Conservation (phyloP, 1,140 invertebrate genomes). For the Drosophila navojoa region DNA sequence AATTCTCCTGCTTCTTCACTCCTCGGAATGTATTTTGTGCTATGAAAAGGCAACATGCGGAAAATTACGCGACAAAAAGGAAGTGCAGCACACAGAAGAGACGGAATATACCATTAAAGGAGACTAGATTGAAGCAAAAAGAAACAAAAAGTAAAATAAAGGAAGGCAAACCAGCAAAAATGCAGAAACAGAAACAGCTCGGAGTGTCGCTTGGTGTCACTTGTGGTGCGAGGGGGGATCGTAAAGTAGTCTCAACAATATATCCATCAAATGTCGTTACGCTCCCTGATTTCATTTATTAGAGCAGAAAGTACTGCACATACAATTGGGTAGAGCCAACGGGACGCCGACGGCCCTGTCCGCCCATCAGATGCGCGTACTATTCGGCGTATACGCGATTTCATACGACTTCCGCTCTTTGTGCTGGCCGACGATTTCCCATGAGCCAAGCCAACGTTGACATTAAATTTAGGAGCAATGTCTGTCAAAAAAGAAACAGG, state of each 20-base stretch:
- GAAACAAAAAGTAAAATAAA: not conserved
- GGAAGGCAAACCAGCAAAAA: constrained; percentile 4
- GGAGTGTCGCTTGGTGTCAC: constrained; percentile 2
- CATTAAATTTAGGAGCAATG: constrained; percentile 75
- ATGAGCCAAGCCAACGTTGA: constrained; percentile 63
- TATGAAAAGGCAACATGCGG: constrained; percentile 72
- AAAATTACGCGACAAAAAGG: constrained; percentile 73
- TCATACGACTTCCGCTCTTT: constrained; percentile 13
- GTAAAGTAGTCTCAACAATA: constrained; percentile 62
- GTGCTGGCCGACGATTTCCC: constrained; percentile 64
- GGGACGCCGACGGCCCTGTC: not conserved
- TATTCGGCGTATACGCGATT: constrained; percentile 67
- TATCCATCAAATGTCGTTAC: constrained; percentile 82
- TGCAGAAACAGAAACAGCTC: constrained; percentile 23
- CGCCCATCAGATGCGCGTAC: constrained; percentile 8
- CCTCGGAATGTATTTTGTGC: constrained; percentile 7
- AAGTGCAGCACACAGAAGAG: constrained; percentile 60
- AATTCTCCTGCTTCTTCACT: not conserved
- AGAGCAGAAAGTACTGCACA: constrained; percentile 76
- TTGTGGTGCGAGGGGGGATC: constrained; percentile 9
- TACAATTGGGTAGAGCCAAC: constrained; percentile 57
- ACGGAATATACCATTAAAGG: constrained; percentile 73
- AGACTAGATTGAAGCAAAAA: constrained; percentile 9
- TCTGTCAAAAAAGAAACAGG: constrained; percentile 56
- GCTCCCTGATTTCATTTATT: constrained; percentile 82